A percentile compares a stretch with the other conserved stretches of the same genome.
These are phyloP conservation scores for Erebia palarica DNA, from an alignment of 2,888 invertebrate genomes.

Conservation along the genomic window DNA sequence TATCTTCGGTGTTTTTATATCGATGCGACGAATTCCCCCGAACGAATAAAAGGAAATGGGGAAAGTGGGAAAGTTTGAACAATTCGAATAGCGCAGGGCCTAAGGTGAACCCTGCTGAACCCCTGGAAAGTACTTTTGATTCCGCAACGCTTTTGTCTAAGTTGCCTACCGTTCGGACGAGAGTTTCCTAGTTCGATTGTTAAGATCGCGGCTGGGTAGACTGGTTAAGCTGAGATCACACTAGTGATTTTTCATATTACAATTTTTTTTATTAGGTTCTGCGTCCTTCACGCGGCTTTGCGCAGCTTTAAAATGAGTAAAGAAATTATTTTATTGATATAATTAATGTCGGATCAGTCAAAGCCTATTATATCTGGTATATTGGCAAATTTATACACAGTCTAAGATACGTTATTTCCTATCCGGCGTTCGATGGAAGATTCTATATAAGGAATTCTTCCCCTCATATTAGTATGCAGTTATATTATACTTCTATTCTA, in stretches of 20 bases:
- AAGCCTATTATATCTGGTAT: too few relatives aligned
- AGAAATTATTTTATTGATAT: too few relatives aligned
- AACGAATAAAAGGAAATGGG: conserved; percentile 73
- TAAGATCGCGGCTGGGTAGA: conserved; percentile 45
- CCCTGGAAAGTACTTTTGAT: conserved; percentile 66
- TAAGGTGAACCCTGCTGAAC: conserved; percentile 60
- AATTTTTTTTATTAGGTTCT: too few relatives aligned
- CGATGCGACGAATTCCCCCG: conserved; percentile 59
- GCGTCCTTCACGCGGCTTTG: too few relatives aligned
- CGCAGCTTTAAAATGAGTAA: too few relatives aligned
- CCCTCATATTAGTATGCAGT: too few relatives aligned
- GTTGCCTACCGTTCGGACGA: conserved; percentile 65
- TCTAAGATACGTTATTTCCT: too few relatives aligned
- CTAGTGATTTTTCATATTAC: background rate
- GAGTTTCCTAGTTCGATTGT: conserved; percentile 65
- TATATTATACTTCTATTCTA: too few relatives aligned
- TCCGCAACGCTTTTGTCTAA: conserved; percentile 75
- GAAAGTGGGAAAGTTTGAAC: conserved; percentile 77
- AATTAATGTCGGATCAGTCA: too few relatives aligned
- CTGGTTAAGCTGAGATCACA: conserved; percentile 31
- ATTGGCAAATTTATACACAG: too few relatives aligned
- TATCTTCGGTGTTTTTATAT: conserved; percentile 6
- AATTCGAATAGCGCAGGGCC: conserved; percentile 67
- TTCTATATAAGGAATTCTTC: too few relatives aligned
- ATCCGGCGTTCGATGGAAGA: too few relatives aligned